Percentiles rank a stretch among this genome's conserved stretches.
phyloP scores from a whole-genome alignment of 2,113 vertebrate genomes.

The Cynocephalus volans region DNA sequence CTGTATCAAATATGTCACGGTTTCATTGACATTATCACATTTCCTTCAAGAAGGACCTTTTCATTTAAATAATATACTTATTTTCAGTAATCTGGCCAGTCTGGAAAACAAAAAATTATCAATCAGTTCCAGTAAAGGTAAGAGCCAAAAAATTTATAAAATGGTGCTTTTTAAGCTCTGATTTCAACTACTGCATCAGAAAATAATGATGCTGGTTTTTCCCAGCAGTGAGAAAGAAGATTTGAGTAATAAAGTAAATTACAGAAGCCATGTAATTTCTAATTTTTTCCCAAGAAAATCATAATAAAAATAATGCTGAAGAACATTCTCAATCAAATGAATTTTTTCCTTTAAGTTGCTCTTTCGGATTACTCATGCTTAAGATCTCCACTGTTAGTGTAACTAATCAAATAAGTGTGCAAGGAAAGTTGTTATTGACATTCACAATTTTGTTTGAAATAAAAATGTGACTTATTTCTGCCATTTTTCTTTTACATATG shows the following conservation, averaged over 20 bases:
- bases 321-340: neutral
- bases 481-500: neutral
- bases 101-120: conserved; percentile 8
- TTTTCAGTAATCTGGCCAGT: neutral
- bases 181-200: neutral
- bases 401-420: neutral
- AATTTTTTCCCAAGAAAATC: neutral
- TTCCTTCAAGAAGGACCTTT: conserved; percentile 15
- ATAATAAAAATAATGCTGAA: conserved; percentile 15
- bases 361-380: neutral
- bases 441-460: neutral
- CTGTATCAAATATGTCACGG: neutral
- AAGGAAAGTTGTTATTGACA: neutral
- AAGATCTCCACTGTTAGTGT: neutral
- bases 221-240: neutral
- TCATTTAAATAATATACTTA: conserved; percentile 5
- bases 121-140: neutral
- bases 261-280: neutral
- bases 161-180: neutral
- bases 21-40: neutral
- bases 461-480: neutral
- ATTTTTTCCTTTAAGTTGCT: neutral
- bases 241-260: neutral
- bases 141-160: neutral
- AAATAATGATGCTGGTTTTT: neutral